Conservation (phyloP, 1,140 invertebrate species). For the Drosophila bipectinata region DNA sequence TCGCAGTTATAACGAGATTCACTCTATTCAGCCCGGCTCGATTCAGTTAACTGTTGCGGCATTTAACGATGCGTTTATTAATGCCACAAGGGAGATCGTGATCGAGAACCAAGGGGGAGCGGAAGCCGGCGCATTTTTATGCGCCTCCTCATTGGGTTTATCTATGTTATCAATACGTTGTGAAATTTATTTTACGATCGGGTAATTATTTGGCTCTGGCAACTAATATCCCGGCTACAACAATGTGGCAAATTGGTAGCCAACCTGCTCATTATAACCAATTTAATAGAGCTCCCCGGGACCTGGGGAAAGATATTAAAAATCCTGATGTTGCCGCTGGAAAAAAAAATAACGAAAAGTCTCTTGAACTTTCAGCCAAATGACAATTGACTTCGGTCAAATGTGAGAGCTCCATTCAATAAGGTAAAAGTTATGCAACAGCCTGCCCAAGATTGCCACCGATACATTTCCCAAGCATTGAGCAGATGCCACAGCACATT, state of each 20-base stretch:
- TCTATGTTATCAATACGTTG: conserved; percentile 74
- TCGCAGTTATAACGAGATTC: conserved; percentile 66
- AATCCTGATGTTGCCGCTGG: background rate
- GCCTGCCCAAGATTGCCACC: conserved; percentile 46
- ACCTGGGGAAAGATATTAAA: background rate
- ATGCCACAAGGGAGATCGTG: conserved; percentile 54
- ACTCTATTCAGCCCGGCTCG: conserved; percentile 4
- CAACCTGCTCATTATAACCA: conserved; percentile 5
- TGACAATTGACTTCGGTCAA: conserved; percentile 33
- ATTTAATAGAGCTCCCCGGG: conserved; percentile 4
- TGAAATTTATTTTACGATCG: conserved; percentile 70
- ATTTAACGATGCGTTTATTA: conserved; percentile 77
- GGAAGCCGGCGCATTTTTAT: conserved; percentile 44
- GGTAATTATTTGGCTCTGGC: conserved; percentile 63
- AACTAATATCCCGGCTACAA: conserved; percentile 68
- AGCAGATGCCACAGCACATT: conserved; percentile 61
- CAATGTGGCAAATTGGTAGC: conserved; percentile 45
- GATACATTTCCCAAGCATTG: conserved; percentile 68
- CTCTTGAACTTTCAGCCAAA: conserved; percentile 27
- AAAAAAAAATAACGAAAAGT: conserved; percentile 20
- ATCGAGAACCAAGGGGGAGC: conserved; percentile 9
- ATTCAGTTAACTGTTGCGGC: conserved; percentile 17
- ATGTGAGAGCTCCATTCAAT: conserved; percentile 28
- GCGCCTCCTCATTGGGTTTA: conserved; percentile 50
- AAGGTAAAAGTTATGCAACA: conserved; percentile 50